These are phyloP conservation scores for Poecilus cupreus DNA, from an alignment of 2,888 invertebrate genomes.

Conservation along the genomic window DNA sequence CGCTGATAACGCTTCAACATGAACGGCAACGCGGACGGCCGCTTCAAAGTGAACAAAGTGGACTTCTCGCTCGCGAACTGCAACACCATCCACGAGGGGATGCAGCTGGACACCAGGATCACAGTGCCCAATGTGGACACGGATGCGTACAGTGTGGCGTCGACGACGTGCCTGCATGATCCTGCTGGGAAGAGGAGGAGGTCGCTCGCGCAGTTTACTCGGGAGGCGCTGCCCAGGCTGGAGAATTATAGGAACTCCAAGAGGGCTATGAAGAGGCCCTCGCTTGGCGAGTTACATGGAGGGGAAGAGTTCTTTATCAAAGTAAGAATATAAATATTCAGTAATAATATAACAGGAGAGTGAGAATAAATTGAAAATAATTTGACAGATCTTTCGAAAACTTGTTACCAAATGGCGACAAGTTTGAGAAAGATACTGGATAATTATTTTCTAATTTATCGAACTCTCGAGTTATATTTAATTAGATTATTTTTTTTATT, in stretches of 20 bases:
- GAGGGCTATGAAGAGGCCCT: constrained; percentile 86
- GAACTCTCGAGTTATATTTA: no score
- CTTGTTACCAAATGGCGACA: no score
- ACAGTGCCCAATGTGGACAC: constrained; percentile 43
- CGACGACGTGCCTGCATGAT: constrained; percentile 66
- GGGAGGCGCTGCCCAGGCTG: constrained; percentile 86
- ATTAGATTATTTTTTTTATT: no score
- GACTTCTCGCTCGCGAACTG: constrained; percentile 64
- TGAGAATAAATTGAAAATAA: no score
- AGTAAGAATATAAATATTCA: no score
- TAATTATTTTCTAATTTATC: no score
- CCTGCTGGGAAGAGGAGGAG: constrained; percentile 71
- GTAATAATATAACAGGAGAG: no score
- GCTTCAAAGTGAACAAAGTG: constrained; percentile 73
- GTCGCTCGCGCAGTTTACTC: constrained; percentile 81
- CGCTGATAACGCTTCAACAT: background rate
- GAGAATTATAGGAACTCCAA: constrained; percentile 89
- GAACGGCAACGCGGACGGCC: constrained; percentile 63
- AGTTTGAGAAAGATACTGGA: no score
- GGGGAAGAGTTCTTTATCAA: constrained; percentile 75
- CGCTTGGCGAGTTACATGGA: constrained; percentile 88
- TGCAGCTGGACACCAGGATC: constrained; percentile 45
- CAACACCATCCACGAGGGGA: constrained; percentile 55
- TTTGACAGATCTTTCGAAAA: no score
- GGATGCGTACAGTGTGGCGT: constrained; percentile 61